Conservation (phyloP, 1,140 invertebrate species). For the Metopolophium dirhodum region DNA sequence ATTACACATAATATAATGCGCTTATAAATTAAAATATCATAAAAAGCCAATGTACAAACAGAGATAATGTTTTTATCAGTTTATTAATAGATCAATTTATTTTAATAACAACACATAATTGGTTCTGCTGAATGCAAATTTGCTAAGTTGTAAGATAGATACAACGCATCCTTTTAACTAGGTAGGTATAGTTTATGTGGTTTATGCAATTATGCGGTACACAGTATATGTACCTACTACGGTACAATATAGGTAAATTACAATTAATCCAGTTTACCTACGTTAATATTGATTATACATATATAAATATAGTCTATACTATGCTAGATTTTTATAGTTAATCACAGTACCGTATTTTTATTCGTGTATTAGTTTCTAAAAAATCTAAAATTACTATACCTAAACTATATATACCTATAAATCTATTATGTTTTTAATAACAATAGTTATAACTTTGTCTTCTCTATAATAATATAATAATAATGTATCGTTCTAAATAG, state of each 20-base stretch:
- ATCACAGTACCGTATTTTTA: not conserved
- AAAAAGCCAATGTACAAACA: not conserved
- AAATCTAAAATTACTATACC: not conserved
- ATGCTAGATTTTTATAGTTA: not conserved
- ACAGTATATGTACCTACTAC: no score
- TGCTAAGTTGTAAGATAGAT: no score
- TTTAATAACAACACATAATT: not conserved
- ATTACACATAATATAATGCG: not conserved
- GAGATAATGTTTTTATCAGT: not conserved
- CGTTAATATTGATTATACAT: no score
- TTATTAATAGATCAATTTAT: not conserved
- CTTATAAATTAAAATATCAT: not conserved
- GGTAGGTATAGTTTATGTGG: no score
- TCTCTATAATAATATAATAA: not conserved
- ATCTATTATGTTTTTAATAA: constrained; percentile 1
- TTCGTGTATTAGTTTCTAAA: not conserved
- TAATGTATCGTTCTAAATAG: not conserved
- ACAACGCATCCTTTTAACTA: no score
- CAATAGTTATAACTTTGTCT: not conserved
- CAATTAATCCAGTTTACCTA: no score
- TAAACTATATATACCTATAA: not conserved
- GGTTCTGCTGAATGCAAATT: not conserved
- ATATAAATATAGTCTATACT: no score
- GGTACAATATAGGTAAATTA: no score
- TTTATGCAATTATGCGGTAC: no score